Evolutionary conservation across 2,888 invertebrate genomes (phyloP), one percentile per base, ranked within the genome.

Genomic region (Leptura quadrifasciata): DNA sequence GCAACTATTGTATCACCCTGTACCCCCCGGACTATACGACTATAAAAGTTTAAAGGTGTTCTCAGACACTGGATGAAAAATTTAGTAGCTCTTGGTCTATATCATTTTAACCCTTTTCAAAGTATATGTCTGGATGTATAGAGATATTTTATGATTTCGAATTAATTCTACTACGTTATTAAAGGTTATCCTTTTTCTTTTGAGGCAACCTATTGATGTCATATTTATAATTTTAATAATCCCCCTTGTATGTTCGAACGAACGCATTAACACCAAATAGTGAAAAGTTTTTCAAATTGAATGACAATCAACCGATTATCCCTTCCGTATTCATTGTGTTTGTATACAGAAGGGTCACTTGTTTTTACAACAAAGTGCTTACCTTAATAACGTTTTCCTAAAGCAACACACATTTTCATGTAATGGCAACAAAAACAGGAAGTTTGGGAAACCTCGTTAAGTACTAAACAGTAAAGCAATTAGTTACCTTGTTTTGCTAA

Each of bases 301-400:
- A 79, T 77, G 78, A 77, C 79, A 79, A 77, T 81, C 78, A 78
- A 74, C 79, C 77, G 81, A 81, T 81, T 81, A 81, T 81, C 79
- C 77, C 74, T 76, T 74, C 70, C 74, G 77, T 77, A 76, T 77
- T 73, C 77, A 76, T 76, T 79, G 76, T 68, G 80, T 80, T 78
- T 79, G 76, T 80, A 80, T 76, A 77, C 60, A 68, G 75, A 67
- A 65, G 79, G 82, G 80, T 76, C 77, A 77, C 75, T 79, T 82
- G 82, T 82, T 82, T 82, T 82, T 82, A 79, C 78, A 80, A 76
- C 79, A 79, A 81, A 82, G 82, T 82, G 79, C 79, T 76, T 77
- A 81, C 79, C 79, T 82, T 78, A 79, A 79, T 78, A 76, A 76
- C 78, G 70, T 74, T 76, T 75, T 75, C 79, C 80, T 78, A 80